phyloP scores from a whole-genome alignment of 2,888 invertebrate species.

The Allygus modestus region DNA sequence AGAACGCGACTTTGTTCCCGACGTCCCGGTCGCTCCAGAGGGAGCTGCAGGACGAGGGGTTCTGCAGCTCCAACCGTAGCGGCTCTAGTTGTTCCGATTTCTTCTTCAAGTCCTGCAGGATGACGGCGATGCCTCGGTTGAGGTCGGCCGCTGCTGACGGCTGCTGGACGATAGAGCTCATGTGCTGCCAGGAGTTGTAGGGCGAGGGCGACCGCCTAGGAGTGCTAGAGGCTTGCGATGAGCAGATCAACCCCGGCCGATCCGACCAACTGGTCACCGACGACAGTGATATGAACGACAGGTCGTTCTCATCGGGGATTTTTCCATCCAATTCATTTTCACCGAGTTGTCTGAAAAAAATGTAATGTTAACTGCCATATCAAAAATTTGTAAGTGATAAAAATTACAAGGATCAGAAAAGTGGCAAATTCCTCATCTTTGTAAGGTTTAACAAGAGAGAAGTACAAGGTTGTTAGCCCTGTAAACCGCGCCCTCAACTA shows the following conservation, averaged over 20 bases:
- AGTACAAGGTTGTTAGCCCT: too few species aligned
- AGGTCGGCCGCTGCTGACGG: conserved; percentile 6
- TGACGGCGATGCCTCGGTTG: conserved; percentile 21
- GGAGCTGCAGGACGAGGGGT: conserved; percentile 8
- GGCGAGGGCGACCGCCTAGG: conserved; percentile 57
- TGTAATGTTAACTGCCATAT: background rate
- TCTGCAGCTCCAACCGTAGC: conserved; percentile 20
- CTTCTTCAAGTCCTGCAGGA: background rate
- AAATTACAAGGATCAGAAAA: too few species aligned
- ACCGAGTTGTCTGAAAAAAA: background rate
- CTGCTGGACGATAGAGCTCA: conserved; percentile 43
- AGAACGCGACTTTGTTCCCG: background rate
- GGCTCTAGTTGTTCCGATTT: background rate
- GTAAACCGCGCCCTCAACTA: too few species aligned
- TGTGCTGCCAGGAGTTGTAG: conserved; percentile 59
- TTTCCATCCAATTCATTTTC: background rate
- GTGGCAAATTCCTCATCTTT: too few species aligned
- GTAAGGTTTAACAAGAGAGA: too few species aligned
- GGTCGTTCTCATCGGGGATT: background rate
- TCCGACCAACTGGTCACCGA: conserved; percentile 42
- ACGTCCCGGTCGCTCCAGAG: conserved; percentile 10
- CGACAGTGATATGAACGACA: conserved; percentile 12
- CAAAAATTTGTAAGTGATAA: too few species aligned
- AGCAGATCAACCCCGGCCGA: conserved; percentile 19
- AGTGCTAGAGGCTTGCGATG: conserved; percentile 59